Conservation (phyloP, 2,113 vertebrate genomes). For the Pithys albifrons region DNA sequence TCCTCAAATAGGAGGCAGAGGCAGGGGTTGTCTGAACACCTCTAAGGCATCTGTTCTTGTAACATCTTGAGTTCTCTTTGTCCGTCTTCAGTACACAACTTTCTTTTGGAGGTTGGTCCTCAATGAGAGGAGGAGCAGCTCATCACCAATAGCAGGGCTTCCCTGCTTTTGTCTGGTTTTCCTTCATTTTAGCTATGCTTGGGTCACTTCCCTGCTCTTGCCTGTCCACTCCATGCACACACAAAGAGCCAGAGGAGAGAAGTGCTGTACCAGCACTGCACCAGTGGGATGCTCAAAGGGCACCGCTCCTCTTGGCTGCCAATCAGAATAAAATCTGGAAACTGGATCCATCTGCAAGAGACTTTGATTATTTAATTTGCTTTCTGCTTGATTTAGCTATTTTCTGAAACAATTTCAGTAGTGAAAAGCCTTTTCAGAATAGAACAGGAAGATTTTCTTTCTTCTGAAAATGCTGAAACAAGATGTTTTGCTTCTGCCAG, state of each 20-base stretch:
- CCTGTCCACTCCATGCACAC: neutral
- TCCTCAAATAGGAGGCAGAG: neutral
- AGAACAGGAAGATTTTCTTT: conserved; percentile 22
- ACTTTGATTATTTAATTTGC: neutral
- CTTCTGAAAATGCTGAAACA: neutral
- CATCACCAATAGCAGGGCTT: fast-evolving
- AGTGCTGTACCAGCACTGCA: neutral
- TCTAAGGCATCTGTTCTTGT: neutral
- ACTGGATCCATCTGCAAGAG: neutral
- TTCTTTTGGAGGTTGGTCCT: neutral
- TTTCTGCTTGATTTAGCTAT: conserved; percentile 35
- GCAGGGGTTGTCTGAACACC: neutral
- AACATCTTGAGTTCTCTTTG: neutral
- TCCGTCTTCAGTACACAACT: neutral
- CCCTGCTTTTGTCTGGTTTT: neutral
- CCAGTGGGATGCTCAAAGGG: fast-evolving
- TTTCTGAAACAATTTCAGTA: conserved; percentile 39
- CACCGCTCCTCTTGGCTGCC: neutral
- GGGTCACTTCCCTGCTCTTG: neutral
- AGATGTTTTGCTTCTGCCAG: conserved; percentile 21
- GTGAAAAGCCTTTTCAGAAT: conserved; percentile 34
- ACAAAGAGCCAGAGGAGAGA: neutral
- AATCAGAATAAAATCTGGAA: neutral
- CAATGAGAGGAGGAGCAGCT: neutral
- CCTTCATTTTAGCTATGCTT: neutral